Evolutionary conservation across 2,888 invertebrate genomes (phyloP), one percentile per base, ranked within the genome.

Genomic region (Tipula unca): DNA sequence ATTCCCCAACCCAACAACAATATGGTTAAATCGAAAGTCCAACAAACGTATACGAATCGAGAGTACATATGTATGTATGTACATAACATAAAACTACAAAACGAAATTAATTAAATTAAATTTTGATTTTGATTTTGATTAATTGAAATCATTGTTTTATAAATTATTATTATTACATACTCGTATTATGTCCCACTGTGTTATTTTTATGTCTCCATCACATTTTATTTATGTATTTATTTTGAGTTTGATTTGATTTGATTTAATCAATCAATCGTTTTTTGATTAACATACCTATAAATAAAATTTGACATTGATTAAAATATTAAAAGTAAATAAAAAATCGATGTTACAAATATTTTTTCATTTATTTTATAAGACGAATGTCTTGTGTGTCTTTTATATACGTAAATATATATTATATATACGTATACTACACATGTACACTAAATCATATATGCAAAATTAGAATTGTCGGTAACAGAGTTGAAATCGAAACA

Each of bases 221-320:
- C 6, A 69, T 69, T 25, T 69, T 10, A 69, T 32, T n/a, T n/a
- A n/a, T 48, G n/a, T 48, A 48, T 48, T 48, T 48, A 48, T 48
- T 17, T 48, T 5, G 17, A 48, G 17, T 48, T 48, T 48, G 6
- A 17, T 48, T 69, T 69, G 69, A 69, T 69, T 69, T 69, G 69
- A 69, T 69, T 69, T 69, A 69, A 69, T 69, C 69, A 69, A 69
- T 69, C 69, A 69, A 69, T 69, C 69, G 69, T 69, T 69, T 69
- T 69, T 69, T 69, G 69, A 69, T 69, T 69, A 69, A 69, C 69
- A 69, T 69, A 69, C 69, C 8, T 69, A 25, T 25, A 69, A 69
- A 69, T 69, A 69, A 20, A 69, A 25, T 69, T 69, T 69, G 69
- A 69, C 69, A 69, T 69, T 69, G 69, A 69, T 69, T 69, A 69